phyloP scores from a whole-genome alignment of 1,140 invertebrate genomes.

The Lepidurus couesii region DNA sequence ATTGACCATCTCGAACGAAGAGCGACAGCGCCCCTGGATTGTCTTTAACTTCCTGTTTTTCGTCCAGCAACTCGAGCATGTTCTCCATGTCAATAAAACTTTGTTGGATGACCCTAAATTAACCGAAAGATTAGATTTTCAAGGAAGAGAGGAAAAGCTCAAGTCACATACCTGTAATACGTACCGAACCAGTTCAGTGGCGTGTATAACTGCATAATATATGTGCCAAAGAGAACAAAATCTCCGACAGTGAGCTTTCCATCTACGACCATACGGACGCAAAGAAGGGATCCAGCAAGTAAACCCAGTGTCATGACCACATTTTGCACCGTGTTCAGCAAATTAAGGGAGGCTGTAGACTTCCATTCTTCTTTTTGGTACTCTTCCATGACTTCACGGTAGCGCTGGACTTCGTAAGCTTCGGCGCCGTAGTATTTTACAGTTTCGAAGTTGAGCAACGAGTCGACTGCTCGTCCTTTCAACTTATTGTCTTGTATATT shows the following conservation, averaged over 20 bases:
- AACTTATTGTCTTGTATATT: constrained; percentile 88
- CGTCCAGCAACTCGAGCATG: constrained; percentile 90
- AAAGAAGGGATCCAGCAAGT: constrained; percentile 77
- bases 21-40: constrained; percentile 66
- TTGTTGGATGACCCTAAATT: constrained; percentile 81
- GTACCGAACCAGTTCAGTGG: constrained; percentile 97
- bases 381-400: constrained; percentile 69
- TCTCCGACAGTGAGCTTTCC: constrained; percentile 77
- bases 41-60: constrained; percentile 80
- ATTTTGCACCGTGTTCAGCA: constrained; percentile 85
- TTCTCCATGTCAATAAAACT: constrained; percentile 99
- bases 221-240: constrained; percentile 75
- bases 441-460: constrained; percentile 95
- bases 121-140: constrained; percentile 24
- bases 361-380: constrained; percentile 87
- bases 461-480: constrained; percentile 87
- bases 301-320: constrained; percentile 80
- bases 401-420: constrained; percentile 78
- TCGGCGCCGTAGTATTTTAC: constrained; percentile 97
- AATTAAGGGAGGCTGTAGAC: constrained; percentile 72
- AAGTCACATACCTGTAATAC: constrained; percentile 73
- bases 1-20: constrained; percentile 61
- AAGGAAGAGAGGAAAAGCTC: constrained; percentile 23
- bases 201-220: constrained; percentile 92
- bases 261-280: constrained; percentile 71